A percentile compares a stretch with the other conserved stretches of the same genome.
phyloP scores from a whole-genome alignment of 2,888 invertebrate genomes.

The Catocala fraxini region DNA sequence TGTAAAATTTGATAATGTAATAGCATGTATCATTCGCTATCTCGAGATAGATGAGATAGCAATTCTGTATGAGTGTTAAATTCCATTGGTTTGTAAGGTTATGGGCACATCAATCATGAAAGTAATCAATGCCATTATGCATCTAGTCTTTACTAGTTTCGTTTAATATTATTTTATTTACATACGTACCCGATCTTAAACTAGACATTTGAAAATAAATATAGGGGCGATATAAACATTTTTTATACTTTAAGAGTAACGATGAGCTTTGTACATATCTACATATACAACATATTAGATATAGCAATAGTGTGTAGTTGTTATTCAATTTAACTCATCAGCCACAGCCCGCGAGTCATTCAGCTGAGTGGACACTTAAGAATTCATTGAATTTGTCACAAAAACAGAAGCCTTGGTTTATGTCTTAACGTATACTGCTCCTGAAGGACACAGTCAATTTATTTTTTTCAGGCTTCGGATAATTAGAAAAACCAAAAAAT shows the following conservation, averaged over 20 bases:
- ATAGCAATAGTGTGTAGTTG: conserved; percentile 12
- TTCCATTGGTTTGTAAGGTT: conserved; percentile 17
- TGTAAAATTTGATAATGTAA: conserved; percentile 9
- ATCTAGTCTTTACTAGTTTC: conserved; percentile 40
- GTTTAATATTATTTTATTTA: conserved; percentile 7
- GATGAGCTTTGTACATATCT: conserved; percentile 24
- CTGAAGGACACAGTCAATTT: conserved; percentile 49
- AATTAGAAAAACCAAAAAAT: conserved; percentile 83
- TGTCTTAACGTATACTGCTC: conserved; percentile 11
- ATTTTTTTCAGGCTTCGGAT: conserved; percentile 78
- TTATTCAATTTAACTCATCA: conserved; percentile 21
- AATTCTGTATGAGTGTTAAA: conserved; percentile 12
- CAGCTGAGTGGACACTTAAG: conserved; percentile 19
- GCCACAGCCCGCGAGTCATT: conserved; percentile 21
- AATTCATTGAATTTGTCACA: conserved; percentile 39
- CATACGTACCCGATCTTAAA: conserved; percentile 2
- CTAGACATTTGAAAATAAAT: neutral
- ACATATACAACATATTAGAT: conserved; percentile 10
- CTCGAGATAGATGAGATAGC: conserved; percentile 3
- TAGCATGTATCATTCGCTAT: conserved; percentile 3
- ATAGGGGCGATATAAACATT: conserved; percentile 10
- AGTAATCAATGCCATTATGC: conserved; percentile 36
- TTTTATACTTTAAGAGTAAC: conserved; percentile 24
- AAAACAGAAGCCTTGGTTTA: conserved; percentile 67
- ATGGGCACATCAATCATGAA: conserved; percentile 15